Evolutionary conservation across 2,888 invertebrate species (phyloP).

Genomic region (Rhingia campestris): DNA sequence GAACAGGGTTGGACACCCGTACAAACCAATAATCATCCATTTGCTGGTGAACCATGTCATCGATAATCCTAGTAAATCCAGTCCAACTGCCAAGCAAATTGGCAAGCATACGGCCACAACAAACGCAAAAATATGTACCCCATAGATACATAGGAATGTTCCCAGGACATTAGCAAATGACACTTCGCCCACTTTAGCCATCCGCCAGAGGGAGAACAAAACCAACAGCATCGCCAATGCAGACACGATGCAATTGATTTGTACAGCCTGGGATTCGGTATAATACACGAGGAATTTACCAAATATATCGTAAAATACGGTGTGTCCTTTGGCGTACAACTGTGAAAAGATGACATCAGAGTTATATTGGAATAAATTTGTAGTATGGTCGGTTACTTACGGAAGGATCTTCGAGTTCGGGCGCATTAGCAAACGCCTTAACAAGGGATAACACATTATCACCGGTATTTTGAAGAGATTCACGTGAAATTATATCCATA

Average conservation of each 20-base stretch:
- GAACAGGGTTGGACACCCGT: constrained; percentile 80
- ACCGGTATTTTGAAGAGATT: constrained; percentile 89
- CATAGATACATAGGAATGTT: constrained; percentile 77
- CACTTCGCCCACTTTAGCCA: constrained; percentile 77
- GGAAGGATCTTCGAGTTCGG: constrained; percentile 78
- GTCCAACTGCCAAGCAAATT: constrained; percentile 79
- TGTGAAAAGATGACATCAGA: constrained; percentile 73
- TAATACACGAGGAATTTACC: constrained; percentile 88
- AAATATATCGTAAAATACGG: constrained; percentile 89
- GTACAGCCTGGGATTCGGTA: constrained; percentile 83
- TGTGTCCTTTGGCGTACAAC: constrained; percentile 81
- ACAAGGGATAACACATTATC: constrained; percentile 87
- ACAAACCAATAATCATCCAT: constrained; percentile 83
- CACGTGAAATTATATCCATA: constrained; percentile 85
- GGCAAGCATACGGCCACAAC: constrained; percentile 78
- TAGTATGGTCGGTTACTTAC: constrained; percentile 73
- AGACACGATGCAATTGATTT: constrained; percentile 81
- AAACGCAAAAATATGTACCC: constrained; percentile 79
- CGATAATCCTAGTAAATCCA: constrained; percentile 81
- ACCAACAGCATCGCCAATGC: constrained; percentile 80
- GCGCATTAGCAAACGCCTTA: constrained; percentile 82
- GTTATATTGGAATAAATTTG: neutral
- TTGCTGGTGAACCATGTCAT: constrained; percentile 86
- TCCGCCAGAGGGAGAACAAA: constrained; percentile 78
- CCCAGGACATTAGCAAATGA: constrained; percentile 75